Base-by-base conservation (phyloP, 2,797 vertebrate species). In the Melanotaenia parkinsoni region DNA sequence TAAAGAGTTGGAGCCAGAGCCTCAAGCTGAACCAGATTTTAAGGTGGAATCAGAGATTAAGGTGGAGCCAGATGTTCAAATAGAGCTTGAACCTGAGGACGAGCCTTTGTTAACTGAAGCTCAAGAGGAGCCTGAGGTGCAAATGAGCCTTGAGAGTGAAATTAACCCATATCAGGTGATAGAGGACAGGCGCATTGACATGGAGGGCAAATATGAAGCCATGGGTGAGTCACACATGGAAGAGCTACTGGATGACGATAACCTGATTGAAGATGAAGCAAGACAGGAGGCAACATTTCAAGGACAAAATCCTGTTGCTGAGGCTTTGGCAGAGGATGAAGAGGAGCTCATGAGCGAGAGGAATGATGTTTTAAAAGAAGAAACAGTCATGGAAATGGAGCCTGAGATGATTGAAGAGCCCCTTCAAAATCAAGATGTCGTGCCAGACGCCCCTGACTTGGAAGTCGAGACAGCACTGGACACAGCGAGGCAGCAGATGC, bases 381-480 rank as follows among this genome's bases (percentile, higher is more conserved):
- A 79, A 33, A 57, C 67, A 51, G 58, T 69, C 43, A 65, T 74
- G 78, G 67, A 81, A 16, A 8, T 63, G 58, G 70, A 83, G 28
- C 58, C 78, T 30, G 74, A 79, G 47, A 51, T 24, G 5, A 14
- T 0, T 18, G 66, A 60, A 28, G 50, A 83, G 33, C 8, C 43
- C 2, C 24, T 67, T 30, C 26, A 4, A 22, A 6, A 67, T 47
- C 12, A 74, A 8, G 38, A 63, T 3, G n/a, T 30, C 26, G 9
- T 61, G 14, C 24, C 57, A 70, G 32, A 77, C 32, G 13, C 37
- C 40, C 30, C 37, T 4, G 0, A 47, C 50, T 53, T 84, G 63
- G 81, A 75, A 0, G 82, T 80, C 40, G 76, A 71, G 20, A 63
- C 72, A 18, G 50, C 16, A 1, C 6, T 82, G 71, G 79, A 86